Evolutionary conservation across 1,140 invertebrate genomes (phyloP), one percentile per base, ranked within the genome.

Genomic region (Trichomalopsis sarcophagae): DNA sequence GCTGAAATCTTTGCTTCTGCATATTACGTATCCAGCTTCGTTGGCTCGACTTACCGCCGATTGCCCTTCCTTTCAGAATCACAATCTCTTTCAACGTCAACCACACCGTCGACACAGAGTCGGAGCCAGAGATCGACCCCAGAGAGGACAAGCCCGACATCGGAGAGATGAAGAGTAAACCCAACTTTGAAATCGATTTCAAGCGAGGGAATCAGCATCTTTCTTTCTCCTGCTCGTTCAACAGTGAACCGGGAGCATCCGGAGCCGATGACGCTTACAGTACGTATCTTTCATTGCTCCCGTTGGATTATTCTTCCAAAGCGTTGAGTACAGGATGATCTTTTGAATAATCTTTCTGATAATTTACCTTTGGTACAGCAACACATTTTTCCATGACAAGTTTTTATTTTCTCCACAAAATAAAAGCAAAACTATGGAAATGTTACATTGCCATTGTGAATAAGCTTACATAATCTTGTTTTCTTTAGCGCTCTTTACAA

Each of bases 71-170:
- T 87, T 90, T 93, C 88, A 97, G 95, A 87, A 95, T 98, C 86
- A 94, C 93, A 76, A 94, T 98, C 75, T 96, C 94, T 79, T 96
- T 98, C 88, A 98, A 98, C 91, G 96, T 99, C 1, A 98, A 98
- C 90, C 97, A 98, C 90, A 97, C 97, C 3, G 97, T 98, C 0
- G 97, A 98, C 90, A 94, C 96, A 21, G 96, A 97, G 50, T 91
- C 94, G 11, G 95, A 96, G 87, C 93, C 94, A 0, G 96, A 97
- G 86, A 90, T 95, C 5, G 94, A 96, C 87, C 91, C 93, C 0
- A 93, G 93, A 77, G 94, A 95, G 80, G 95, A 96, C 77, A 96
- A 97, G 91, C 94, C 96, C 71, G 95, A 97, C 33, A 92, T 96
- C 83, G 95, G 95, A 2, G 97, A 98, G 91, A 96, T 98, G 95